Conservation (phyloP, 2,113 vertebrate genomes). For the Bostrychus sinensis region DNA sequence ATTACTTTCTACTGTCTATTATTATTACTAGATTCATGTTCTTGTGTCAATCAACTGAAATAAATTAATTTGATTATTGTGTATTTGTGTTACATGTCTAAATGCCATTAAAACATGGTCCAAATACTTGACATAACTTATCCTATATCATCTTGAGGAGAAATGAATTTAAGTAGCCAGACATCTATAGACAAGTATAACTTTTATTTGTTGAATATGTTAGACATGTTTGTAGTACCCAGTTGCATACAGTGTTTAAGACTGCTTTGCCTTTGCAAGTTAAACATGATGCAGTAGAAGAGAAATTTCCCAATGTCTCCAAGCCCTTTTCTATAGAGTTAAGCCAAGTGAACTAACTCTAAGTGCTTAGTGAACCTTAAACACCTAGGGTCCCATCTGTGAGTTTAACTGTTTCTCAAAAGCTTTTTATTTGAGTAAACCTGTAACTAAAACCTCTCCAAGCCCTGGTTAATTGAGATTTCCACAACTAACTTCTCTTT, state of each 20-base stretch:
- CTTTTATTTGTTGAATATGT: background rate
- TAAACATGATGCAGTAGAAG: no score
- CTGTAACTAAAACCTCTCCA: no score
- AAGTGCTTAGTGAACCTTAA: no score
- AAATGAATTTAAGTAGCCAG: background rate
- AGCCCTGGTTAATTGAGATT: no score
- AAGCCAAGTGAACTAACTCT: no score
- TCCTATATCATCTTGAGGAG: background rate
- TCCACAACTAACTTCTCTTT: slow-evolving; percentile 59
- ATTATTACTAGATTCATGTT: background rate
- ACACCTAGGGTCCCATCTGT: no score
- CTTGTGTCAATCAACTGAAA: slow-evolving; percentile 70
- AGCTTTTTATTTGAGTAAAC: no score
- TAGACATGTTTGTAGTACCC: background rate
- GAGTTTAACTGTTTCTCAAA: no score
- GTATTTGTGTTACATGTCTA: background rate
- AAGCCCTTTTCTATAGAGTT: no score
- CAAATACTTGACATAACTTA: no score
- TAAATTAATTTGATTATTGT: slow-evolving; percentile 45
- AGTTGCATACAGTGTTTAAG: background rate
- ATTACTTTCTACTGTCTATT: slow-evolving; percentile 13
- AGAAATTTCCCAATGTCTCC: no score
- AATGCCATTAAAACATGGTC: no score
- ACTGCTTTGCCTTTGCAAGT: background rate
- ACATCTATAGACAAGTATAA: background rate